A percentile compares a stretch with the other conserved stretches of the same genome.
These are phyloP conservation scores for Limnephilus auricula DNA, from an alignment of 2,888 invertebrate species.

Conservation along the genomic window DNA sequence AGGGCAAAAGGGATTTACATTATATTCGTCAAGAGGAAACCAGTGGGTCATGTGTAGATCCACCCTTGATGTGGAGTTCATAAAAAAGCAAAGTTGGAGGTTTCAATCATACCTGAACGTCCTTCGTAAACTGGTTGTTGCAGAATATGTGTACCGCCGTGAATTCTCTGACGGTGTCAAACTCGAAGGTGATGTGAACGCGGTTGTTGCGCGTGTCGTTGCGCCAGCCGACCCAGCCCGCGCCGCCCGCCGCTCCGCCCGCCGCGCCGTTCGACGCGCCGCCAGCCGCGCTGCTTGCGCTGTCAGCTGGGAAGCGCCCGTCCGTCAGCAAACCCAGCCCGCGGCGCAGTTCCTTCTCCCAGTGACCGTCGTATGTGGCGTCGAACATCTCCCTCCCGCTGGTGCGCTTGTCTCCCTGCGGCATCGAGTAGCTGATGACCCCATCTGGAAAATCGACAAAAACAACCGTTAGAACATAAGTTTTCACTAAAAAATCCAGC, in stretches of 20 bases:
- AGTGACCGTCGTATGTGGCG: constrained; percentile 90
- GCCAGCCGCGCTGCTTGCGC: not conserved
- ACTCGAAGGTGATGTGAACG: constrained; percentile 89
- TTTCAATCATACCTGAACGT: constrained; percentile 81
- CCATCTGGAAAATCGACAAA: constrained; percentile 78
- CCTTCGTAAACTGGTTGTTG: constrained; percentile 89
- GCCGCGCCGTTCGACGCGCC: not conserved
- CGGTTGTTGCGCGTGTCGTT: constrained; percentile 80
- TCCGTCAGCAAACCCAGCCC: constrained; percentile 93
- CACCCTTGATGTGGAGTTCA: too few species aligned
- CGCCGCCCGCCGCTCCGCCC: constrained; percentile 65
- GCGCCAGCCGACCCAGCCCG: constrained; percentile 93
- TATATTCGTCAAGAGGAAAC: too few species aligned
- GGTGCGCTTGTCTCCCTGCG: constrained; percentile 90
- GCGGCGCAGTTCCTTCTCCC: constrained; percentile 85
- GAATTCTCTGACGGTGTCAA: constrained; percentile 87
- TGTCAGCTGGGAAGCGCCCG: constrained; percentile 72
- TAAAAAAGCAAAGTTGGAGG: too few species aligned
- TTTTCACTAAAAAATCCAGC: too few species aligned
- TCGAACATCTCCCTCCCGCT: constrained; percentile 90
- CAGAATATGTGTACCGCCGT: constrained; percentile 84
- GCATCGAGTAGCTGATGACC: constrained; percentile 91
- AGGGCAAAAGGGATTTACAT: too few species aligned
- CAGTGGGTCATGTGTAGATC: too few species aligned
- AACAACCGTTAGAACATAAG: too few species aligned